Conservation (phyloP, 2,888 invertebrate species). For the Chrysodeixis includens region DNA sequence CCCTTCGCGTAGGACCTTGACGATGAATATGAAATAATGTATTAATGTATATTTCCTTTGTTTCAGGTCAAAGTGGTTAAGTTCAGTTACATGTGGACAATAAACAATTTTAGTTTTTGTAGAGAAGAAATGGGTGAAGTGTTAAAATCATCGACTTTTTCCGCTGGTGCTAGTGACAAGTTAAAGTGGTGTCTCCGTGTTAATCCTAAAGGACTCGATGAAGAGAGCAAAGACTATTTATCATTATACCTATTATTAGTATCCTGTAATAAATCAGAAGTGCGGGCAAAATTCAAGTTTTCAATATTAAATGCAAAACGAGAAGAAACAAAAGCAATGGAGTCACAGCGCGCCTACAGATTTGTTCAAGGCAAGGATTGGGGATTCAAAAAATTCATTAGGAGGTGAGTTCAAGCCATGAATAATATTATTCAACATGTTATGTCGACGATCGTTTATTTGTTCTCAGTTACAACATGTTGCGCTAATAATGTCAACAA, state of each 20-base stretch:
- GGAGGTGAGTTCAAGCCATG: slow-evolving; percentile 85
- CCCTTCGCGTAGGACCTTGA: not conserved
- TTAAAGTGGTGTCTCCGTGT: slow-evolving; percentile 99
- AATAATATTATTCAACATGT: not conserved
- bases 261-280: slow-evolving; percentile 99
- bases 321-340: slow-evolving; percentile 99
- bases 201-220: slow-evolving; percentile 99
- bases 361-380: slow-evolving; percentile 99
- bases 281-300: slow-evolving; percentile 99
- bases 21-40: slow-evolving; percentile 52
- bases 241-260: slow-evolving; percentile 99
- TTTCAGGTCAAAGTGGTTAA: slow-evolving; percentile 99
- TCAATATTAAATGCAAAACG: slow-evolving; percentile 99
- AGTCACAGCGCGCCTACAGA: slow-evolving; percentile 98
- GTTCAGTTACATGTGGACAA: slow-evolving; percentile 99
- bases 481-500: slow-evolving; percentile 5
- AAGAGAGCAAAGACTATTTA: slow-evolving; percentile 99
- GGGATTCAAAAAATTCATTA: slow-evolving; percentile 99
- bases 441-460: not conserved
- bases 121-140: slow-evolving; percentile 99
- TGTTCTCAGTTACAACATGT: slow-evolving; percentile 3
- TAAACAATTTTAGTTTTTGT: slow-evolving; percentile 99
- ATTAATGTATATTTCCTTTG: slow-evolving; percentile 65
- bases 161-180: slow-evolving; percentile 99
- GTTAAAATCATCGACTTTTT: slow-evolving; percentile 99